Evolutionary conservation across 2,888 invertebrate genomes (phyloP), one percentile per base, ranked within the genome.

Genomic region (Ecdyonurus torrentis): DNA sequence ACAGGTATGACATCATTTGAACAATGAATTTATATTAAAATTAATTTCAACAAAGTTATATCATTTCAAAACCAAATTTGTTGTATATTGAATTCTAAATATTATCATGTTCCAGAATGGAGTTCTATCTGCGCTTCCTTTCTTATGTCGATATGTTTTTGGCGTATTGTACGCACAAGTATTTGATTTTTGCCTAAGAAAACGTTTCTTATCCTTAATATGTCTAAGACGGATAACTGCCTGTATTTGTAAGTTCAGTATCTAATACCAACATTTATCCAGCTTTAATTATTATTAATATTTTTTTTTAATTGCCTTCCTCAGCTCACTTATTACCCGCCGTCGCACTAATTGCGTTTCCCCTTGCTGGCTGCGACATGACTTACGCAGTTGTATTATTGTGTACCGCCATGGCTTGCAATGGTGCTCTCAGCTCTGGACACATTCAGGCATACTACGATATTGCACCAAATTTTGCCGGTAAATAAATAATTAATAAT

Each of bases 121-220:
- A 22, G 63, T 68, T 3, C 64, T 71, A 7, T 71, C 71, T 10
- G 69, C 72, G 25, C 64, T 72, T 1, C 72, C 72, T 1, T 73
- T 70, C 66, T 63, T 72, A 19, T 67, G 66, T 60, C 69, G 68
- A 59, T 65, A 62, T 61, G n/a, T 66, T 10, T 60, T 66, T 25
- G 61, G 65, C 23, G 24, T 63, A 24, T 20, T 63, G 2, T 24
- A 59, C 23, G 61, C 64, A 19, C 52, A 23, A 10, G 24, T 66
- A 18, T 61, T 64, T n/a, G 66, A 66, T 55, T 18, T 61, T n/a
- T n/a, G 63, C 5, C 25, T 23, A 2, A 10, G 62, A 18, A 64
- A 50, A 58, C 52, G 53, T n/a, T 19, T 53, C n/a, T 52, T 64
- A 1, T 50, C 65, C 2, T 62, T 59, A 5, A 66, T 63, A 3